Evolutionary conservation across 2,797 vertebrate species (phyloP).

Genomic region (Agapornis canus): DNA sequence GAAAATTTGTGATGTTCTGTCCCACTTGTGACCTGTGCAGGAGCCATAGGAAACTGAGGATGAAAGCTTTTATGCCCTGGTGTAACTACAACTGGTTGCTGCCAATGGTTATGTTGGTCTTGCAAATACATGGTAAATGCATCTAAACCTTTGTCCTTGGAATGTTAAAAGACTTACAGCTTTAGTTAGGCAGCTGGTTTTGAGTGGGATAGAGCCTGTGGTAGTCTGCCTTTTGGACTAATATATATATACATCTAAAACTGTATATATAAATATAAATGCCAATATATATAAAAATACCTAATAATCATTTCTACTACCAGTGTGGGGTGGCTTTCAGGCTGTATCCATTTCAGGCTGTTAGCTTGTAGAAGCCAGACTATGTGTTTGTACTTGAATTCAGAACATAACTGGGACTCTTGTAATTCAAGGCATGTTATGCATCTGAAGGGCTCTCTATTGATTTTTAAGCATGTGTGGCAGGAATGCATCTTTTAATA

Average conservation of each 20-base stretch:
- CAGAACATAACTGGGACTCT: neutral
- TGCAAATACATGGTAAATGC: neutral
- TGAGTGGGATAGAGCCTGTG: neutral
- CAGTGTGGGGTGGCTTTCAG: neutral
- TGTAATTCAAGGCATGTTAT: neutral
- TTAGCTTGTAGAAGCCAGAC: neutral
- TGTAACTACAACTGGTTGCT: neutral
- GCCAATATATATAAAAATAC: neutral
- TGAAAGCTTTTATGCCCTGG: rapidly evolving
- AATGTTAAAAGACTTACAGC: too few relatives aligned
- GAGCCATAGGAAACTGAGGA: rapidly evolving
- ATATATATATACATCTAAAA: neutral
- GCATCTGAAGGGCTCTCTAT: neutral
- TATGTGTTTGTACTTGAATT: neutral
- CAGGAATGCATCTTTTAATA: neutral
- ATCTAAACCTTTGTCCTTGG: neutral
- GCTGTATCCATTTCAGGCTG: rapidly evolving
- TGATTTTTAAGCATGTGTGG: neutral
- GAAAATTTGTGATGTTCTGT: neutral
- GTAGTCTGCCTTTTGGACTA: neutral
- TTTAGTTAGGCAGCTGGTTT: neutral
- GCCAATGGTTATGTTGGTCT: rapidly evolving
- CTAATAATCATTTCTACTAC: rapidly evolving
- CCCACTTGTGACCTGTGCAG: rapidly evolving
- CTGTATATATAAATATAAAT: neutral